phyloP scores from a whole-genome alignment of 2,888 invertebrate genomes.

The Xestoiulus laeticollis region DNA sequence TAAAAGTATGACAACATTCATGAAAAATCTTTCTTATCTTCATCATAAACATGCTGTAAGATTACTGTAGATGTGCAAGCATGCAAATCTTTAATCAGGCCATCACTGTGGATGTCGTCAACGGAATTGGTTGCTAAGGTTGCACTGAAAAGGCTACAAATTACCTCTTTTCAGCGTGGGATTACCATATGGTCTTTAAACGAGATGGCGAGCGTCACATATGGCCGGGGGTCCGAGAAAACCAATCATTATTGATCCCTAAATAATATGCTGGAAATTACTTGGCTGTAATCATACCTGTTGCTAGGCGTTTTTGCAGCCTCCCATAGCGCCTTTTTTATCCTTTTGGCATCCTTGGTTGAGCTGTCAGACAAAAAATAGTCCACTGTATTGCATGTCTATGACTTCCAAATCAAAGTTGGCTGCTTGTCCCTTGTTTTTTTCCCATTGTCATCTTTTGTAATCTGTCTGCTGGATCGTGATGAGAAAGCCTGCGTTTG shows the following conservation, averaged over 20 bases:
- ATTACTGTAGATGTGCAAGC: too few relatives aligned
- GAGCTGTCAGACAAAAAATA: background rate
- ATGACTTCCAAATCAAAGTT: background rate
- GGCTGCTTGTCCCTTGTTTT: background rate
- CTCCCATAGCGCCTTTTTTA: background rate
- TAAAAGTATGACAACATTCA: background rate
- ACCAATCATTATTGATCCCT: background rate
- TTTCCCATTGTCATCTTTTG: background rate
- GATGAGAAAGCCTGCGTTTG: background rate
- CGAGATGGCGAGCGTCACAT: background rate
- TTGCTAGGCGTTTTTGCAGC: background rate
- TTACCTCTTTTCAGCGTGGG: background rate
- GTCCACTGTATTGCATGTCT: background rate
- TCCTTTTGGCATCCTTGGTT: background rate
- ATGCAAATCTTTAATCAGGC: background rate
- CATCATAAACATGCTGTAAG: background rate
- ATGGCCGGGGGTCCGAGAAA: constrained; percentile 9
- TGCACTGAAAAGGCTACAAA: background rate
- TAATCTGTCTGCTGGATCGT: background rate
- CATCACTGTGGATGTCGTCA: background rate
- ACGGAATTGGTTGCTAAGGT: background rate
- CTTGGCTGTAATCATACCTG: background rate
- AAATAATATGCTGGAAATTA: background rate
- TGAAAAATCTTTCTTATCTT: background rate
- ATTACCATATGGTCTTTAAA: background rate